A percentile compares a stretch with the other conserved stretches of the same genome.
Evolutionary conservation across 1,140 invertebrate species (phyloP).

Genomic region (Galleria mellonella): DNA sequence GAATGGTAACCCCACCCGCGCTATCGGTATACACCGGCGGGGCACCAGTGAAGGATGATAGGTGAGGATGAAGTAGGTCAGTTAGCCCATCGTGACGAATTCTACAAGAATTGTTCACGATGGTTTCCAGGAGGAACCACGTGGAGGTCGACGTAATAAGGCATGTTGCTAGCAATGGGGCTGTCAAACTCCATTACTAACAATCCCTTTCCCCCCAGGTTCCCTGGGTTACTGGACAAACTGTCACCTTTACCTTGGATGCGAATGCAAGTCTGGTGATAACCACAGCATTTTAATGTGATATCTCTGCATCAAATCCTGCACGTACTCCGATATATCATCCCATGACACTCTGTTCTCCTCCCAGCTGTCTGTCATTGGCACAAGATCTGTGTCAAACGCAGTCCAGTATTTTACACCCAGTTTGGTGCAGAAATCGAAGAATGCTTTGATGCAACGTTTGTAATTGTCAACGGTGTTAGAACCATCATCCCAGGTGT

Average conservation of each 20-base stretch:
- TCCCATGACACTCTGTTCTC: slow-evolving; percentile 76
- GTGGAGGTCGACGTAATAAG: no score
- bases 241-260: slow-evolving; percentile 67
- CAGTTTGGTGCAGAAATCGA: slow-evolving; percentile 79
- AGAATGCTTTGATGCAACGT: slow-evolving; percentile 76
- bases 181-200: no score
- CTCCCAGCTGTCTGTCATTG: slow-evolving; percentile 65
- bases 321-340: slow-evolving; percentile 75
- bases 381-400: slow-evolving; percentile 76
- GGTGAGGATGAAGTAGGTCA: no score
- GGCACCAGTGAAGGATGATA: no score
- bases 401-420: slow-evolving; percentile 80
- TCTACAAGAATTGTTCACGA: no score
- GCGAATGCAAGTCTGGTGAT: slow-evolving; percentile 76
- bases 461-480: slow-evolving; percentile 77
- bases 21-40: no score
- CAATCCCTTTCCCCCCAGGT: no score
- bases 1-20: no score
- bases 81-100: no score
- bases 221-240: no score
- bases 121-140: no score
- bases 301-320: slow-evolving; percentile 73
- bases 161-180: no score
- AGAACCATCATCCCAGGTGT: slow-evolving; percentile 77
- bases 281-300: slow-evolving; percentile 79